phyloP scores from a whole-genome alignment of 2,113 vertebrate species.

The Mesitornis unicolor region DNA sequence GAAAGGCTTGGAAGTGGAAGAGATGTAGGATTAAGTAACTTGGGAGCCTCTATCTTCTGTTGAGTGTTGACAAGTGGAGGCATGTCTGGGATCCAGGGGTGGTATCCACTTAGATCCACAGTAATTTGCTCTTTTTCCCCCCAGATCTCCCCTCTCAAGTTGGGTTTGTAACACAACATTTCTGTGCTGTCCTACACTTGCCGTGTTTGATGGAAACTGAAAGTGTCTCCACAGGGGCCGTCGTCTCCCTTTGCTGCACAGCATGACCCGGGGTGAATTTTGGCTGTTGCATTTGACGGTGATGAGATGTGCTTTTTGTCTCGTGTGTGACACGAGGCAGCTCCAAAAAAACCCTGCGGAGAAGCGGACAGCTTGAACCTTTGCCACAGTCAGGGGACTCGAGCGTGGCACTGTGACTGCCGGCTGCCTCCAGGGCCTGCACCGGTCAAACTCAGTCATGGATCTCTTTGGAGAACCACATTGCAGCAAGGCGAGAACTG shows the following conservation, averaged over 20 bases:
- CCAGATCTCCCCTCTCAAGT: too few relatives aligned
- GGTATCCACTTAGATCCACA: not conserved
- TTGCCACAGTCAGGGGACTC: rapidly evolving
- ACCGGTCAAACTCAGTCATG: rapidly evolving
- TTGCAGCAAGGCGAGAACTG: not conserved
- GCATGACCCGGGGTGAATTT: rapidly evolving
- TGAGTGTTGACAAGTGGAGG: not conserved
- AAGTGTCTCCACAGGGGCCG: rapidly evolving
- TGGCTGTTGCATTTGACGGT: rapidly evolving
- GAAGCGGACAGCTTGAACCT: not conserved
- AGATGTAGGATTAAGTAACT: rapidly evolving
- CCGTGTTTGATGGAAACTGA: not conserved
- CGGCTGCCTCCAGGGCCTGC: not conserved
- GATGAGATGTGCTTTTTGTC: too few relatives aligned
- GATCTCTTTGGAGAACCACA: rapidly evolving
- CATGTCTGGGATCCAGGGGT: not conserved
- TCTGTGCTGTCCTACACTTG: not conserved
- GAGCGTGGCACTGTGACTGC: rapidly evolving
- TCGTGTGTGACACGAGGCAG: not conserved
- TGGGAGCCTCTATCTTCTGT: too few relatives aligned
- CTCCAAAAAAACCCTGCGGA: not conserved
- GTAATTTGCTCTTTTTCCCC: too few relatives aligned
- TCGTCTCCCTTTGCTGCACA: not conserved
- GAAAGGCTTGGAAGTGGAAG: not conserved
- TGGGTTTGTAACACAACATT: not conserved